Conservation (phyloP, 2,797 vertebrate genomes). For the Malurus splendens region DNA sequence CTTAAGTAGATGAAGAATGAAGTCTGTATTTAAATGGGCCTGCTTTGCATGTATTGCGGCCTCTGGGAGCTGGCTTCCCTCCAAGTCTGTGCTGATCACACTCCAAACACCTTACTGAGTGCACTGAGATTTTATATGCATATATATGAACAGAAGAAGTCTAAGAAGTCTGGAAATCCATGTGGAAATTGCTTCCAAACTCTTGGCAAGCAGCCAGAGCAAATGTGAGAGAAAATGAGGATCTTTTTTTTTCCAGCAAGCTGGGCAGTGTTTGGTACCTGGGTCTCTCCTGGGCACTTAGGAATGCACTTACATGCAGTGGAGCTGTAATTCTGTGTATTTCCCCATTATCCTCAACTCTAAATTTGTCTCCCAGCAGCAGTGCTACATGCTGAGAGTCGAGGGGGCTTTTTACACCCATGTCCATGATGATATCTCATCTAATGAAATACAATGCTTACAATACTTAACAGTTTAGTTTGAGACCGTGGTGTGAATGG, state of each 20-base stretch:
- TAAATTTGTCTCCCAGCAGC: not conserved
- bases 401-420: not conserved
- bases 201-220: not conserved
- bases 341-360: conserved; percentile 11
- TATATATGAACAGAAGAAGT: not conserved
- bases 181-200: not conserved
- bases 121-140: not conserved
- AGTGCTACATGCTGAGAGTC: not conserved
- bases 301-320: not conserved
- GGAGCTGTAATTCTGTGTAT: conserved; percentile 26
- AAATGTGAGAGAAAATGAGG: not conserved
- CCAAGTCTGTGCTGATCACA: not conserved
- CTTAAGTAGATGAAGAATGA: not conserved
- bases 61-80: conserved; percentile 1
- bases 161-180: not conserved
- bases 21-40: not conserved
- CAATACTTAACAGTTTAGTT: not conserved
- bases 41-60: not conserved
- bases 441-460: not conserved
- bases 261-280: not conserved
- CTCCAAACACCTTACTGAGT: not conserved
- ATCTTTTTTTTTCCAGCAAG: not conserved
- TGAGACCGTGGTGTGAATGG: not conserved
- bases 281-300: not conserved
- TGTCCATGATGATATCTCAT: not conserved